These are phyloP conservation scores for Pinna nobilis DNA, from an alignment of 1,140 invertebrate species.

Conservation along the genomic window DNA sequence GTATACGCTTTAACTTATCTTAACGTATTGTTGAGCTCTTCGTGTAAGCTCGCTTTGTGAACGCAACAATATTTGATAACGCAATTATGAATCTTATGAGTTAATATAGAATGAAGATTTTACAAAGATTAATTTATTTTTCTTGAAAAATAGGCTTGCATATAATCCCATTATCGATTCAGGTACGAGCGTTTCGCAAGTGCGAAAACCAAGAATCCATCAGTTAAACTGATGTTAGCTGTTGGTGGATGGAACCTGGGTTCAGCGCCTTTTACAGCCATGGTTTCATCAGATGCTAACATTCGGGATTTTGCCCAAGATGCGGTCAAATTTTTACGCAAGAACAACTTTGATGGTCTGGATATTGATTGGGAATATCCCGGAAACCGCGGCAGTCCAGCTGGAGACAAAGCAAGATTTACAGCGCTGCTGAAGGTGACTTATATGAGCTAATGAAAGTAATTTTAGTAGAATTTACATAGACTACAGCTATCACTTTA, in stretches of 20 bases:
- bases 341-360: slow-evolving; percentile 94
- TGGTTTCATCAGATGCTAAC: slow-evolving; percentile 77
- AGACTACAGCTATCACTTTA: not conserved
- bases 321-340: slow-evolving; percentile 92
- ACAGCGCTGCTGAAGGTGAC: slow-evolving; percentile 88
- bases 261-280: slow-evolving; percentile 87
- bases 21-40: too few relatives aligned
- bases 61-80: too few relatives aligned
- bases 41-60: too few relatives aligned
- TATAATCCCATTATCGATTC: not conserved
- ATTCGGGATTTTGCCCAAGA: slow-evolving; percentile 89
- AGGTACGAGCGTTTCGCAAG: slow-evolving; percentile 76
- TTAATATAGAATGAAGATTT: not conserved
- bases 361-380: slow-evolving; percentile 98
- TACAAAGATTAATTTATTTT: not conserved
- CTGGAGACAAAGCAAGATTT: slow-evolving; percentile 92
- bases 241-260: slow-evolving; percentile 97
- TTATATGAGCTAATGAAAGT: not conserved
- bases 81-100: too few relatives aligned
- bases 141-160: not conserved
- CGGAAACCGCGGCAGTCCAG: slow-evolving; percentile 90
- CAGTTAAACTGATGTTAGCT: slow-evolving; percentile 91
- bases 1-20: too few relatives aligned
- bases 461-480: not conserved
- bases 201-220: slow-evolving; percentile 91